Conservation (phyloP, 2,888 invertebrate species). For the Polydesmus complanatus region DNA sequence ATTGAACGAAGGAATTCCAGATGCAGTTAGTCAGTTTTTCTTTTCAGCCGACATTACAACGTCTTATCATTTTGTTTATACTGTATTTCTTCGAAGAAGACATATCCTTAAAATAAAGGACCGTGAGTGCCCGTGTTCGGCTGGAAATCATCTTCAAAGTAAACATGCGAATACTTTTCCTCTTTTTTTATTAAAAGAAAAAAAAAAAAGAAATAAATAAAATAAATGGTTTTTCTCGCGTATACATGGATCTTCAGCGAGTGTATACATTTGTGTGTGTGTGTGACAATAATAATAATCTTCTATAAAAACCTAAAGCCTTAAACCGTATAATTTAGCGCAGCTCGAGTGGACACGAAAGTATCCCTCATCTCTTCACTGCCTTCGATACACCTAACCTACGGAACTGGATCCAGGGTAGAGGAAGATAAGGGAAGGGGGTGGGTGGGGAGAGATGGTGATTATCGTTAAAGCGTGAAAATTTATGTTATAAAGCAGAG, state of each 20-base stretch:
- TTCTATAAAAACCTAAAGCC: not conserved
- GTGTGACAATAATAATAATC: not conserved
- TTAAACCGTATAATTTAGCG: not conserved
- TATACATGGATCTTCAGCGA: not conserved
- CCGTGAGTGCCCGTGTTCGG: too few species aligned
- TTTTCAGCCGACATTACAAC: too few species aligned
- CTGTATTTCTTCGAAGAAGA: too few species aligned
- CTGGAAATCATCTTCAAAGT: too few species aligned
- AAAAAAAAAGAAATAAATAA: not conserved
- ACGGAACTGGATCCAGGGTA: not conserved
- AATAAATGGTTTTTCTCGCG: not conserved
- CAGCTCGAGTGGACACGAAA: not conserved
- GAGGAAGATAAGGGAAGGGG: not conserved
- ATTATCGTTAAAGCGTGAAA: not conserved
- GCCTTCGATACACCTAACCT: not conserved
- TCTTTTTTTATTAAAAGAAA: too few species aligned
- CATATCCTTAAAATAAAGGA: too few species aligned
- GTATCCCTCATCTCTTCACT: not conserved
- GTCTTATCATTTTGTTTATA: too few species aligned
- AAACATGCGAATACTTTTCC: too few species aligned
- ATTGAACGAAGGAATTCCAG: too few species aligned
- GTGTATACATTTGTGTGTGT: not conserved
- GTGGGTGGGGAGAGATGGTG: not conserved
- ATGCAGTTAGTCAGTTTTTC: too few species aligned
- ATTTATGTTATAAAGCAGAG: too few species aligned